Percentiles rank a stretch among this genome's conserved stretches.
Evolutionary conservation across 2,113 vertebrate genomes (phyloP).

Genomic region (Ancistrus triradiatus): DNA sequence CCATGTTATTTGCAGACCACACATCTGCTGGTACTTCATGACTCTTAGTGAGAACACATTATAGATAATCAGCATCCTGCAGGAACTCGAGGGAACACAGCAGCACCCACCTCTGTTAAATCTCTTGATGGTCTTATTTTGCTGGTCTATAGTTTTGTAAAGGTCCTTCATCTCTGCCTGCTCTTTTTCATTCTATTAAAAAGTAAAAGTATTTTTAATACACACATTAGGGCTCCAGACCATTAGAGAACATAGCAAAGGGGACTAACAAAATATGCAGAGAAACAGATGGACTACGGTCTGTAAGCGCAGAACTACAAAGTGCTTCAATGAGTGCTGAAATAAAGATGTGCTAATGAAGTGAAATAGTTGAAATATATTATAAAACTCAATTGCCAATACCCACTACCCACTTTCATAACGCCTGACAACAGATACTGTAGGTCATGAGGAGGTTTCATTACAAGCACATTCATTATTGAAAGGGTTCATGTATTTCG

Average conservation of each 20-base stretch:
- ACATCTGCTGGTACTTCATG: neutral
- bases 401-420: neutral
- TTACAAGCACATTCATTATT: constrained; percentile 33
- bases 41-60: neutral
- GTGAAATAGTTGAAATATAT: neutral
- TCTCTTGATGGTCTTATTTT: constrained; percentile 72
- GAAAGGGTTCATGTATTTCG: constrained; percentile 3
- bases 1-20: neutral
- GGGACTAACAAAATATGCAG: no score
- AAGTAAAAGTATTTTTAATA: neutral
- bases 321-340: no score
- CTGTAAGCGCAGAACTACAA: no score
- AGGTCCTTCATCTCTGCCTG: constrained; percentile 65
- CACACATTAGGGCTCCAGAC: no score
- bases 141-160: constrained; percentile 59
- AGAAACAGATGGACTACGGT: no score
- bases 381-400: neutral
- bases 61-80: neutral
- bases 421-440: neutral
- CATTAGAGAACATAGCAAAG: no score
- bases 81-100: neutral
- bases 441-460: neutral
- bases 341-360: neutral
- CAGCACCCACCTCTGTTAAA: constrained; percentile 69
- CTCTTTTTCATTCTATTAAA: constrained; percentile 59